A percentile compares a stretch with the other conserved stretches of the same genome.
Evolutionary conservation across 2,797 vertebrate species (phyloP).

Genomic region (Propithecus deckenii): DNA sequence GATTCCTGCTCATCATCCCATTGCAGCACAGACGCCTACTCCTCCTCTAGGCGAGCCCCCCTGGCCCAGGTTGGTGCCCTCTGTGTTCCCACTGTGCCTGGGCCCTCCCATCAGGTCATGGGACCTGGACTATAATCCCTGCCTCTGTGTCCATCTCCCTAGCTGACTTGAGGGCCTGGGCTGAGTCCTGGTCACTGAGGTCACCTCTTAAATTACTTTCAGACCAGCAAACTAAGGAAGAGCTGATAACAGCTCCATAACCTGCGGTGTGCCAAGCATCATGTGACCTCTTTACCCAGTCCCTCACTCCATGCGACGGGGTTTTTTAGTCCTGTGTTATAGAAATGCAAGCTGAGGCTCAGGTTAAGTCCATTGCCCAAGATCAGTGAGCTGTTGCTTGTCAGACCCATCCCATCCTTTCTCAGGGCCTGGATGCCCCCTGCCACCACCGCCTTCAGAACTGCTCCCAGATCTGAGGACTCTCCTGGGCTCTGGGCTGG

Average conservation of each 20-base stretch:
- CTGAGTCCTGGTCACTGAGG: not conserved
- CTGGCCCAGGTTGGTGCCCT: not conserved
- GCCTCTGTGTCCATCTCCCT: not conserved
- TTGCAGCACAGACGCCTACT: not conserved
- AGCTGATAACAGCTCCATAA: not conserved
- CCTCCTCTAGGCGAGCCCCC: not conserved
- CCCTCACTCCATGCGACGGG: not conserved
- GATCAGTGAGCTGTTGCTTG: rapidly evolving
- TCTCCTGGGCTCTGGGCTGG: not conserved
- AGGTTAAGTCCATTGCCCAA: not conserved
- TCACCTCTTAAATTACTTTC: not conserved
- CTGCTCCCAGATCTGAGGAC: not conserved
- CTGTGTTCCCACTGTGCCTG: not conserved
- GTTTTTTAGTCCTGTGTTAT: not conserved
- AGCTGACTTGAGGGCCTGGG: not conserved
- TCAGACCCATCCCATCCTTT: not conserved
- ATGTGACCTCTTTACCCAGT: not conserved
- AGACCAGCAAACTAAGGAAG: not conserved
- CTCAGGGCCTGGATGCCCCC: rapidly evolving
- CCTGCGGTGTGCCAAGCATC: rapidly evolving
- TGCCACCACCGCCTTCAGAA: too few species aligned
- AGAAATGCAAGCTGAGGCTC: not conserved
- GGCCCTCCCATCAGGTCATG: not conserved
- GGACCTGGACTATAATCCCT: not conserved
- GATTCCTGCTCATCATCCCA: not conserved